Conservation (phyloP, 2,113 vertebrate genomes). For the Coregonus clupeaformis region DNA sequence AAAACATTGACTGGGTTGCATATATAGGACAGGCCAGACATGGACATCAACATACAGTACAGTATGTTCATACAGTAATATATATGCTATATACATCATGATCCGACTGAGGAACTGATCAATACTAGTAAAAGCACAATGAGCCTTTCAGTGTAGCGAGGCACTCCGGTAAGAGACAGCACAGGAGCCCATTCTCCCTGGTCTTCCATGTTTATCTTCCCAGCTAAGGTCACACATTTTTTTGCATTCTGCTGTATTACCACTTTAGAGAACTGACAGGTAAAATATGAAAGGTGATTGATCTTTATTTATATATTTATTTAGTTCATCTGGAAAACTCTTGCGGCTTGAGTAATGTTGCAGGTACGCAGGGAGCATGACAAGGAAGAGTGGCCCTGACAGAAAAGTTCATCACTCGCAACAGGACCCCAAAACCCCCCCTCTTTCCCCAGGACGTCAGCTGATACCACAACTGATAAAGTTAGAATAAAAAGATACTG, state of each 20-base stretch:
- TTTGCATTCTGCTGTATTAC: constrained; percentile 49
- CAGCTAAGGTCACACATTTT: constrained; percentile 59
- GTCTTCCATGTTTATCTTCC: constrained; percentile 33
- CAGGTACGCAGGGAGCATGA: constrained; percentile 57
- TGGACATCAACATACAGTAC: too few species aligned
- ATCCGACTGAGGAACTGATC: constrained; percentile 16
- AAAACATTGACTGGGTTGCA: not conserved
- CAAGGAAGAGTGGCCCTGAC: constrained; percentile 61
- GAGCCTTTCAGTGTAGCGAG: not conserved
- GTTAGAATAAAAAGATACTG: constrained; percentile 82
- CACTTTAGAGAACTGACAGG: constrained; percentile 55
- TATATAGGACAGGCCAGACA: too few species aligned
- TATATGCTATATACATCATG: not conserved
- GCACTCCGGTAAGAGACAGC: constrained; percentile 23
- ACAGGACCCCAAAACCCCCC: constrained; percentile 26
- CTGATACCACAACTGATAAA: constrained; percentile 83
- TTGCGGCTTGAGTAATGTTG: constrained; percentile 59
- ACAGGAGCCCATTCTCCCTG: constrained; percentile 10
- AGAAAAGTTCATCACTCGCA: constrained; percentile 76
- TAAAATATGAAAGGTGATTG: constrained; percentile 46
- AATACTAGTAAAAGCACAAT: constrained; percentile 11
- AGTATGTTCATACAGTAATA: not conserved
- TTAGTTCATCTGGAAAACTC: constrained; percentile 48
- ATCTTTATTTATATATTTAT: constrained; percentile 56
- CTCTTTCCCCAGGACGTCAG: constrained; percentile 57